Evolutionary conservation across 2,888 invertebrate species (phyloP).

Genomic region (Trachelus iudaicus): DNA sequence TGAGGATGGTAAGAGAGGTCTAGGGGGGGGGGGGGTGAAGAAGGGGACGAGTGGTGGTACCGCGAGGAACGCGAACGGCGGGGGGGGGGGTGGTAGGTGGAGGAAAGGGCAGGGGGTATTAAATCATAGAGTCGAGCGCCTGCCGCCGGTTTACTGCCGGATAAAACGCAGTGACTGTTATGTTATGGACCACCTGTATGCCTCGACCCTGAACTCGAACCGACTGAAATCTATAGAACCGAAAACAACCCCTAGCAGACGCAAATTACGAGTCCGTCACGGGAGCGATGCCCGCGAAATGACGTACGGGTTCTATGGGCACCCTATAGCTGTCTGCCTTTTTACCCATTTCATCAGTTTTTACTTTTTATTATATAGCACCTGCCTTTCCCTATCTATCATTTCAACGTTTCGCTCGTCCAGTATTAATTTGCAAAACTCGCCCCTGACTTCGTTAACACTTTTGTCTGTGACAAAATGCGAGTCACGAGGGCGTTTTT

Average conservation of each 20-base stretch:
- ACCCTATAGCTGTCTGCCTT: neutral
- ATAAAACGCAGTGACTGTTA: constrained; percentile 66
- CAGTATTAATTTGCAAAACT: neutral
- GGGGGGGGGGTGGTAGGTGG: constrained; percentile 24
- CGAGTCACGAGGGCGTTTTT: neutral
- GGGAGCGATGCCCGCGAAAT: neutral
- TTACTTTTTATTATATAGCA: neutral
- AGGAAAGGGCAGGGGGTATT: constrained; percentile 56
- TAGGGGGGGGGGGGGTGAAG: constrained; percentile 23
- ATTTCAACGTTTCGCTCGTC: neutral
- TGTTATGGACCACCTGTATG: constrained; percentile 67
- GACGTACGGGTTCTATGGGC: neutral
- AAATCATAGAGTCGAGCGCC: constrained; percentile 65
- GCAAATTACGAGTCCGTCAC: neutral
- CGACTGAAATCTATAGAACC: constrained; percentile 53
- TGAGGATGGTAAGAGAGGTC: constrained; percentile 19
- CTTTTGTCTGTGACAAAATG: neutral
- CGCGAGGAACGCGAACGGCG: constrained; percentile 31
- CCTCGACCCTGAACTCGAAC: constrained; percentile 63
- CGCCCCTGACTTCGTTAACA: neutral
- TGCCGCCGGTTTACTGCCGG: constrained; percentile 65
- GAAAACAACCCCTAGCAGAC: constrained; percentile 37
- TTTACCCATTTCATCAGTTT: neutral
- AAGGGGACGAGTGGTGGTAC: neutral
- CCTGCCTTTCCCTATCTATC: neutral